Evolutionary conservation across 2,797 vertebrate species (phyloP).

Genomic region (Hephaestus fuliginosus): DNA sequence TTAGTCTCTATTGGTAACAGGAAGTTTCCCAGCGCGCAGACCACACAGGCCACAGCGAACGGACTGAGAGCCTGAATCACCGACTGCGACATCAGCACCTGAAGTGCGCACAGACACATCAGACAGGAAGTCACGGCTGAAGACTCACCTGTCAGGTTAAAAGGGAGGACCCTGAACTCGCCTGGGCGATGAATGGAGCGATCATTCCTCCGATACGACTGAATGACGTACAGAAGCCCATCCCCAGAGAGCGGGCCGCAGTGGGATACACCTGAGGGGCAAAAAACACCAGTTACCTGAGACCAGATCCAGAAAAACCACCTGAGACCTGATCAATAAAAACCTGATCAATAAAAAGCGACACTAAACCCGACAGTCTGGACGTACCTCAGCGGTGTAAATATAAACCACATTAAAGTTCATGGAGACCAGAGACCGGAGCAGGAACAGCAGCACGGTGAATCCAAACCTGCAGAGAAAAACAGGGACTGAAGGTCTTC

Average conservation of each 20-base stretch:
- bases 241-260: slow-evolving; percentile 89
- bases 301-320: background rate
- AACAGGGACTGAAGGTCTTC: background rate
- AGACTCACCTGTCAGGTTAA: background rate
- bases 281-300: background rate
- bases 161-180: slow-evolving; percentile 52
- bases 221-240: slow-evolving; percentile 94
- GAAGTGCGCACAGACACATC: slow-evolving; percentile 18
- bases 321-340: background rate
- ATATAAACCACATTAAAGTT: slow-evolving; percentile 97
- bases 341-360: background rate
- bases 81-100: slow-evolving; percentile 92
- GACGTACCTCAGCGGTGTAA: slow-evolving; percentile 95
- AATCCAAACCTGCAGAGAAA: slow-evolving; percentile 85
- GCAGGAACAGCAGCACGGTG: slow-evolving; percentile 90
- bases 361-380: background rate
- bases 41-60: slow-evolving; percentile 86
- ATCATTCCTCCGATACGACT: slow-evolving; percentile 96
- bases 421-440: slow-evolving; percentile 93
- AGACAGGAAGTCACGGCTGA: background rate
- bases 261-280: slow-evolving; percentile 93
- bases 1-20: slow-evolving; percentile 93
- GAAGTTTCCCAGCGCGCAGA: slow-evolving; percentile 87
- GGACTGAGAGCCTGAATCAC: slow-evolving; percentile 89
- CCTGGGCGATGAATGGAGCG: slow-evolving; percentile 96